Evolutionary conservation across 2,888 invertebrate genomes (phyloP), one percentile per base, ranked within the genome.

Genomic region (Scaptomyza cyrtandrae): DNA sequence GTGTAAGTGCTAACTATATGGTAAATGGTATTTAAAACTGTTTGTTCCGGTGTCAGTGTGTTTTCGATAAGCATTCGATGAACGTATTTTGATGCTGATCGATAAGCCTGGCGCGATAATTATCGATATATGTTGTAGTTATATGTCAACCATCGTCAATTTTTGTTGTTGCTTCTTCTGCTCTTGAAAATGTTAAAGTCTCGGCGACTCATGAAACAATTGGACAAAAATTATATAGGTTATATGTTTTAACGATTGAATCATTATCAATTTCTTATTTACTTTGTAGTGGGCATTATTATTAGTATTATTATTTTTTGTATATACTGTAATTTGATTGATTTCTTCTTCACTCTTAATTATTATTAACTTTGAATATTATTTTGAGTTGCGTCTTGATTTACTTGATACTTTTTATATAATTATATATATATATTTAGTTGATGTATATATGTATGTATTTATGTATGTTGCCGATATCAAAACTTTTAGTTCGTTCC

Each of bases 41-140:
- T 92, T 72, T 92, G 92, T 92, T 86, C 92, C 92, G 92, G 92
- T 92, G 92, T 92, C 92, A 92, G 92, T 92, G 92, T 92, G 87
- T 81, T 77, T 89, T 85, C 81, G 81, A 88, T 86, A 78, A 68
- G 71, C 84, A 88, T 77, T 69, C 80, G 78, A 76, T 75, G 80
- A 72, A 73, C 68, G 86, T 91, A 92, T 92, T 86, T 91, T 92
- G 91, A 73, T 75, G 88, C 76, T 59, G 69, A 62, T 71, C 66
- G 59, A 46, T 35, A 27, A 29, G 16, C 13, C 39, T 27, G 16
- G 60, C 41, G 19, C 16, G 16, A 43, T 41, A 49, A 49, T 56
- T 19, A 27, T 19, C 19, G 19, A 19, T 1, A 13, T 3, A n/a
- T 35, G 10, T 6, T 10, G 9, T n/a, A 19, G n/a, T 33, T n/a